Base-by-base conservation (phyloP, 2,888 invertebrate species). In the Cyrtodaria siliqua region DNA sequence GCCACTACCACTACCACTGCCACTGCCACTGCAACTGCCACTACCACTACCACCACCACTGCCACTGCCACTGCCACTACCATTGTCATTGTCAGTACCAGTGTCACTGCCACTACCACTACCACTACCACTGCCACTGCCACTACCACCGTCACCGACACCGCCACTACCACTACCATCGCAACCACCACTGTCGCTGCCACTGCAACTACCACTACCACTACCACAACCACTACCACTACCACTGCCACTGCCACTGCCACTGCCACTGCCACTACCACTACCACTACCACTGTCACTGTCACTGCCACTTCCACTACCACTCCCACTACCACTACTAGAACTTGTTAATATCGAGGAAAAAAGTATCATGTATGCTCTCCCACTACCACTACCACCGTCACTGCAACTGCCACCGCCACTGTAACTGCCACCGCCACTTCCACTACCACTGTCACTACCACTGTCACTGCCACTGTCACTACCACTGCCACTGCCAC, bases 241-340 rank as follows among this genome's bases (percentile, higher is more conserved):
- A 52, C 23, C 4, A 52, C 12, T 52, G 20, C 52, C 20, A 12
- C 52, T 52, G 20, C 23, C 8, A 23, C 52, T 52, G 20, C 52
- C 20, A 26, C 52, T 29, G 29, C 56, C 12, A 56, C n/a, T 29
- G 18, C 33, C 20, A 57, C 40, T 38, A 8, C 12, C 12, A 33
- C 33, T 33, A 12, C 33, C 12, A 33, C 33, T 33, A 55, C 55
- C 27, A 26, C 27, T 26, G 3, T 27, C 3, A 55, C 55, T 27
- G 29, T 29, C 27, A 26, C 55, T 55, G 16, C 55, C 27, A 55
- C 55, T 27, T 26, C 55, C 27, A 55, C 26, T 27, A 55, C 55
- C 27, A 55, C 14, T 29, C n/a, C 55, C 18, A 55, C 55, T 55
- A 16, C 55, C 27, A 55, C 55, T 55, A 27, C 55, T 27, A 55